Evolutionary conservation across 2,113 vertebrate species (phyloP).

Genomic region (Lota lota): DNA sequence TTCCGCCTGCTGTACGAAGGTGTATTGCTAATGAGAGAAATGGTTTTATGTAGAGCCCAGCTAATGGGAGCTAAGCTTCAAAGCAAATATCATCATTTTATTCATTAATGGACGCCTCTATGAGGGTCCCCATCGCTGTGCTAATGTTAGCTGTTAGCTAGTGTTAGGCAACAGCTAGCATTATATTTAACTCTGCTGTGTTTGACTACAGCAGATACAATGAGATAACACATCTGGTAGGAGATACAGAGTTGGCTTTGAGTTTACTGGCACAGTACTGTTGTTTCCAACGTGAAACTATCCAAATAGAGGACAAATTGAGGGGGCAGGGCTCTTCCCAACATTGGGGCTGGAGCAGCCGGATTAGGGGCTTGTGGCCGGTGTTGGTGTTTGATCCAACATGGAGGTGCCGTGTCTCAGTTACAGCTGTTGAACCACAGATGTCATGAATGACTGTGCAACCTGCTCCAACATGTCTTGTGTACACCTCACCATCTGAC

Average conservation of each 20-base stretch:
- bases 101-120: too few species aligned
- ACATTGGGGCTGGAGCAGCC: slow-evolving; percentile 11
- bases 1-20: too few species aligned
- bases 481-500: slow-evolving; percentile 44
- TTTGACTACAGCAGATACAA: too few species aligned
- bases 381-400: slow-evolving; percentile 22
- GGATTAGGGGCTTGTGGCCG: slow-evolving; percentile 8
- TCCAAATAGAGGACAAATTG: slow-evolving; percentile 30
- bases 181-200: too few species aligned
- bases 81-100: too few species aligned
- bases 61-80: too few species aligned
- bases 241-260: slow-evolving; percentile 7
- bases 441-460: slow-evolving; percentile 32
- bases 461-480: slow-evolving; percentile 31
- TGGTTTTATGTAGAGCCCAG: too few species aligned
- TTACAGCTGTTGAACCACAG: slow-evolving; percentile 24
- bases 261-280: slow-evolving; percentile 11
- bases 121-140: too few species aligned
- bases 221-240: slow-evolving; percentile 18
- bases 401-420: slow-evolving; percentile 21
- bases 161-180: too few species aligned
- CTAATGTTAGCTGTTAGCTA: too few species aligned
- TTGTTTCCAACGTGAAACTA: slow-evolving; percentile 22
- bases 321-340: slow-evolving; percentile 22
- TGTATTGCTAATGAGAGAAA: too few species aligned